phyloP scores from a whole-genome alignment of 2,888 invertebrate genomes.

The Torymus texanus region DNA sequence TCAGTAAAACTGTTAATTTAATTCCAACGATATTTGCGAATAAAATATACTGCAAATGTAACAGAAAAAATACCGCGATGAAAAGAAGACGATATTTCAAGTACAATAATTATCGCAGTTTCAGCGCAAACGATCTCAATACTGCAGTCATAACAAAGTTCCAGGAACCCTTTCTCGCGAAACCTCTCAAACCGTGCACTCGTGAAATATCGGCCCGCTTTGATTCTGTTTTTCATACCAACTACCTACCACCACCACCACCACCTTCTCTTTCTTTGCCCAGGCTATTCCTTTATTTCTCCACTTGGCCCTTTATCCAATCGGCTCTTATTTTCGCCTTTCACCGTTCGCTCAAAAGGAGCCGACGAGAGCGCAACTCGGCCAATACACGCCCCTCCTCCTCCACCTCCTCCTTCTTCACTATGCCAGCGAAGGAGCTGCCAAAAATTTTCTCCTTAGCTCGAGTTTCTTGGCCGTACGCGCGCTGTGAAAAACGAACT shows the following conservation, averaged over 20 bases:
- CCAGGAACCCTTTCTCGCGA: neutral
- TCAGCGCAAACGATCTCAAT: neutral
- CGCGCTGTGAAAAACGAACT: constrained; percentile 14
- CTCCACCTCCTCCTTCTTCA: neutral
- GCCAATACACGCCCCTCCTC: constrained; percentile 22
- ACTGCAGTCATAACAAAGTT: neutral
- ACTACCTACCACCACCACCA: no score
- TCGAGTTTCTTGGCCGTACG: neutral
- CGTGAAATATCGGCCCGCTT: constrained; percentile 21
- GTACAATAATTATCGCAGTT: neutral
- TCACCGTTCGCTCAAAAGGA: constrained; percentile 19
- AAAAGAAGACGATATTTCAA: neutral
- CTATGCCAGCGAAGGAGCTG: constrained; percentile 23
- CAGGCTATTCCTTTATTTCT: constrained; percentile 24
- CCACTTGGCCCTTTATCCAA: constrained; percentile 27
- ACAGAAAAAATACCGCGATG: no score
- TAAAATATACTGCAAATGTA: no score
- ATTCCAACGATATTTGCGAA: no score
- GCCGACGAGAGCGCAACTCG: neutral
- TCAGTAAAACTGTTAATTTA: no score
- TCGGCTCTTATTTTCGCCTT: constrained; percentile 46
- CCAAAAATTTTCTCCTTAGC: constrained; percentile 36
- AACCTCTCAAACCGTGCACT: neutral
- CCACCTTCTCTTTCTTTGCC: neutral
- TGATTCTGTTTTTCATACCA: constrained; percentile 24